Percentiles rank a stretch among this genome's conserved stretches.
Conservation (phyloP, 2,113 vertebrate species). For the Chionomys nivalis region DNA sequence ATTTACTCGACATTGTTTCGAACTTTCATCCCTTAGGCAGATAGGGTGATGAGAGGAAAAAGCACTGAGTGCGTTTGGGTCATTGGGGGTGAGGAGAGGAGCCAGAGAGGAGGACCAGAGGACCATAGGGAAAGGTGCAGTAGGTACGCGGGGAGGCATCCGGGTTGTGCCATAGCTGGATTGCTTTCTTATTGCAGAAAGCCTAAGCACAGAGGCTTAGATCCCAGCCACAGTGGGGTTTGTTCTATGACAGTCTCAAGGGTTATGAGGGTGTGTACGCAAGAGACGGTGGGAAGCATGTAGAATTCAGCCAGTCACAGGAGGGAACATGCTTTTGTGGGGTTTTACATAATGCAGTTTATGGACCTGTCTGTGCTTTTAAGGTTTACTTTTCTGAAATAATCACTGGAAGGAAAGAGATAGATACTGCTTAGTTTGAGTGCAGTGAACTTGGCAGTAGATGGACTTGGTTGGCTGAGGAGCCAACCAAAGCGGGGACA, state of each 20-base stretch:
- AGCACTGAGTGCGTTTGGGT: not conserved
- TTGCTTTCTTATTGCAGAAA: not conserved
- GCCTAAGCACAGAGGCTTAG: not conserved
- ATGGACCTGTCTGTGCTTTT: not conserved
- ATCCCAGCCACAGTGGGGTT: no score
- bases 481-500: not conserved
- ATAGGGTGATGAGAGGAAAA: not conserved
- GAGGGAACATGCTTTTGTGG: not conserved
- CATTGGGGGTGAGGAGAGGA: not conserved
- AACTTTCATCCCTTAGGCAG: not conserved
- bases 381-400: not conserved
- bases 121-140: rapidly evolving
- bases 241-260: not conserved
- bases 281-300: not conserved
- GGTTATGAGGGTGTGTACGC: not conserved
- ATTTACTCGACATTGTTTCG: not conserved
- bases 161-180: rapidly evolving
- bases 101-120: not conserved
- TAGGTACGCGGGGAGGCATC: not conserved
- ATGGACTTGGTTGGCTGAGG: not conserved
- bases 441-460: not conserved
- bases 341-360: not conserved
- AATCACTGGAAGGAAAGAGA: not conserved
- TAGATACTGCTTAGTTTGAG: not conserved
- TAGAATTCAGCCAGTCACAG: not conserved